Evolutionary conservation across 1,140 invertebrate species (phyloP).

Genomic region (Steinernema khuongi): DNA sequence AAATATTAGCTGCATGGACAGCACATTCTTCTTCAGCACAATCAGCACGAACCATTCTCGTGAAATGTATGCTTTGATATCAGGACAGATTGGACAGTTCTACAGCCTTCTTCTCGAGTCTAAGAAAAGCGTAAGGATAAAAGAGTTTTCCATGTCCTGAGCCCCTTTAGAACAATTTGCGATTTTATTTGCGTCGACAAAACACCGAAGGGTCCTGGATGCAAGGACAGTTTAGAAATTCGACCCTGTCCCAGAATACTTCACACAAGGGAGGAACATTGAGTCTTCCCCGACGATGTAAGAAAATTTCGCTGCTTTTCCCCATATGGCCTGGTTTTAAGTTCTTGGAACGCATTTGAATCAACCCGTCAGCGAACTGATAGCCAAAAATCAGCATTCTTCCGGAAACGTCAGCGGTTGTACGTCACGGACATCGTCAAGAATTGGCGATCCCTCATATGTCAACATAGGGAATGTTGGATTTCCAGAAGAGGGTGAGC

Average conservation of each 20-base stretch:
- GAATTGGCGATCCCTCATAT: not conserved
- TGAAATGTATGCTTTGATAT: not conserved
- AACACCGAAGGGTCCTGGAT: not conserved
- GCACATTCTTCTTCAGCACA: not conserved
- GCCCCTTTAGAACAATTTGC: not conserved
- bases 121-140: not conserved
- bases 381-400: not conserved
- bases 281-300: not conserved
- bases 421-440: not conserved
- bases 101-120: not conserved
- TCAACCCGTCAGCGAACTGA: not conserved
- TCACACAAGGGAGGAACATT: not conserved
- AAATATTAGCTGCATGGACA: slow-evolving; percentile 11
- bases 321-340: not conserved
- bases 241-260: not conserved
- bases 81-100: not conserved
- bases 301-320: not conserved
- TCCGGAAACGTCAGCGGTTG: not conserved
- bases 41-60: not conserved
- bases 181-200: not conserved
- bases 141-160: too few relatives aligned
- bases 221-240: not conserved
- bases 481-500: too few relatives aligned
- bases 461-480: too few relatives aligned
- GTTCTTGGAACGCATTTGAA: not conserved